Conservation (phyloP, 2,888 invertebrate species). For the Microctonus hyperodae region DNA sequence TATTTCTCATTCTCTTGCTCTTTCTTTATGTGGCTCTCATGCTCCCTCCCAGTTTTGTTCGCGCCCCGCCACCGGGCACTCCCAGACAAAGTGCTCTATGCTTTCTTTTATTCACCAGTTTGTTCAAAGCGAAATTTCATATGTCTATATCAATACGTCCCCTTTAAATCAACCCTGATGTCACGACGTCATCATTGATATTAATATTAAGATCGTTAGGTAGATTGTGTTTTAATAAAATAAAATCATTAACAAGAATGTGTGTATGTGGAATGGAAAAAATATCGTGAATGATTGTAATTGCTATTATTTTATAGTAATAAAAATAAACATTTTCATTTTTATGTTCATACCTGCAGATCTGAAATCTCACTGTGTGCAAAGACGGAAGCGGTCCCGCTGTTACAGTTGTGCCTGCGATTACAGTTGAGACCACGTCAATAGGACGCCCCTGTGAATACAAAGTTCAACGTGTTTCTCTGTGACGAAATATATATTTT, state of each 20-base stretch:
- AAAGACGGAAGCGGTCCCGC: slow-evolving; percentile 1
- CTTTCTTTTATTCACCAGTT: background rate
- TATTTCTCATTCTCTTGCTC: slow-evolving; percentile 1
- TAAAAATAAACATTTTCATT: background rate
- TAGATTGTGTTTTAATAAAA: no score
- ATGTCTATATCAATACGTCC: background rate
- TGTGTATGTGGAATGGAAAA: no score
- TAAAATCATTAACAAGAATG: no score
- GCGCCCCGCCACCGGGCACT: slow-evolving; percentile 26
- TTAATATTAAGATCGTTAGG: background rate
- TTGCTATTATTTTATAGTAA: background rate
- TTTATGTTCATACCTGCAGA: background rate
- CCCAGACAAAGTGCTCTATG: slow-evolving; percentile 34
- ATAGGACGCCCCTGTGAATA: slow-evolving; percentile 9
- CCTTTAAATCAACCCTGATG: background rate
- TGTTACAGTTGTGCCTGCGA: background rate
- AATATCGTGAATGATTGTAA: background rate
- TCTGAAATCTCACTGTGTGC: background rate
- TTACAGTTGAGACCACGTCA: background rate
- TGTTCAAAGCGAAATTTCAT: background rate
- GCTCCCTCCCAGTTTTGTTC: slow-evolving; percentile 9
- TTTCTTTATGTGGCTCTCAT: slow-evolving; percentile 18
- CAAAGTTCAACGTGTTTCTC: slow-evolving; percentile 10
- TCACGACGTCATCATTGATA: background rate
- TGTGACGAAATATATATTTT: background rate